Evolutionary conservation across 2,888 invertebrate genomes (phyloP).

Genomic region (Habrosyne pyritoides): DNA sequence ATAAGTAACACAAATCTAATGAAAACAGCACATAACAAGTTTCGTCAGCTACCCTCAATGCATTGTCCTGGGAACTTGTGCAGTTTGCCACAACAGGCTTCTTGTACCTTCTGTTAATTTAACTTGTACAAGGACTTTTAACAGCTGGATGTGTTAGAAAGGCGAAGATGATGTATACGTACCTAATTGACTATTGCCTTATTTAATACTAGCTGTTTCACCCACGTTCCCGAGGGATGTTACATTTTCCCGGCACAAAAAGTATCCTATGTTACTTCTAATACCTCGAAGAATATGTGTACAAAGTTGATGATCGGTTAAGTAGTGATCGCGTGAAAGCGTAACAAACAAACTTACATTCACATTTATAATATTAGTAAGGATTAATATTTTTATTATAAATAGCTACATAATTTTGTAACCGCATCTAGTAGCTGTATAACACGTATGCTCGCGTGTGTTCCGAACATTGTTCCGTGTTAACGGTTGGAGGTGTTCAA

Average conservation of each 20-base stretch:
- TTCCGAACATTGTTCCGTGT: constrained; percentile 30
- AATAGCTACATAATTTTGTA: neutral
- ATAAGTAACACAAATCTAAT: neutral
- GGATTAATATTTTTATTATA: too few relatives aligned
- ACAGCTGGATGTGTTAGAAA: neutral
- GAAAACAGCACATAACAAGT: neutral
- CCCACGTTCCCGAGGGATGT: too few relatives aligned
- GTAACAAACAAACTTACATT: too few relatives aligned
- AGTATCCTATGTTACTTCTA: too few relatives aligned
- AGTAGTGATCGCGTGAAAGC: too few relatives aligned
- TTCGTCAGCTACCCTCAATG: neutral
- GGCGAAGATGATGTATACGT: neutral
- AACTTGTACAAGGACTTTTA: constrained; percentile 13
- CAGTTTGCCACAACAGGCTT: constrained; percentile 14
- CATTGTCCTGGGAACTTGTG: constrained; percentile 16
- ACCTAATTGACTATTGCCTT: too few relatives aligned
- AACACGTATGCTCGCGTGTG: constrained; percentile 38
- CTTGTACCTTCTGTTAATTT: constrained; percentile 12
- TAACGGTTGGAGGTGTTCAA: constrained; percentile 37
- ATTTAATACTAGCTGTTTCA: too few relatives aligned
- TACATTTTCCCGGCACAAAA: too few relatives aligned
- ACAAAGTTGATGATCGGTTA: too few relatives aligned
- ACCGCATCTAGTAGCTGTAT: constrained; percentile 15
- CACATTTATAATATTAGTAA: too few relatives aligned
- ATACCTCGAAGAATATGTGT: too few relatives aligned